phyloP scores from a whole-genome alignment of 2,113 vertebrate species.

The Hydropotes inermis region DNA sequence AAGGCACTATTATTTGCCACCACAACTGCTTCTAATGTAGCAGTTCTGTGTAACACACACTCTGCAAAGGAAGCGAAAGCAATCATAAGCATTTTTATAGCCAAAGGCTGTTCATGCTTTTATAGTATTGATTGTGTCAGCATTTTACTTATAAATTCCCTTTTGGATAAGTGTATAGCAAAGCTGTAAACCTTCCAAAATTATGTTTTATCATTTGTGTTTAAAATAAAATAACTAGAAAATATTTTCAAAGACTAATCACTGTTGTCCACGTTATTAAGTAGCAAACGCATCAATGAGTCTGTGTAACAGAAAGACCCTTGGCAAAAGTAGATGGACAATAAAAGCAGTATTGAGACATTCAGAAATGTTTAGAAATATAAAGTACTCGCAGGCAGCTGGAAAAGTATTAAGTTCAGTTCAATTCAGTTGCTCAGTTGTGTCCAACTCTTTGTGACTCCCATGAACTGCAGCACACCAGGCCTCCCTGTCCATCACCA shows the following conservation, averaged over 20 bases:
- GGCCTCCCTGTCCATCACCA: neutral
- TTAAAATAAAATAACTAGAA: constrained; percentile 46
- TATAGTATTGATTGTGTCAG: constrained; percentile 71
- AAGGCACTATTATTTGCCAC: constrained; percentile 69
- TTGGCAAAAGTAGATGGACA: neutral
- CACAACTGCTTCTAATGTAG: constrained; percentile 48
- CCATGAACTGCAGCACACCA: neutral
- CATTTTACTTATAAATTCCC: constrained; percentile 79
- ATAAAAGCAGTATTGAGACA: neutral
- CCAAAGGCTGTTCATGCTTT: constrained; percentile 63
- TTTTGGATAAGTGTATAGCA: constrained; percentile 70
- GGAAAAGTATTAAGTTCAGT: neutral
- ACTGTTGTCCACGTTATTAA: neutral
- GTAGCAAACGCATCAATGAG: neutral
- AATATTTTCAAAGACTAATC: constrained; percentile 37
- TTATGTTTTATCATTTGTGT: constrained; percentile 44
- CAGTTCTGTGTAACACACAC: constrained; percentile 50
- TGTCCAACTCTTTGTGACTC: neutral
- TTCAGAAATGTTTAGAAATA: neutral
- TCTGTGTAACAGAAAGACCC: neutral
- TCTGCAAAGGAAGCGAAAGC: constrained; percentile 63
- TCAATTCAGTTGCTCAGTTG: neutral
- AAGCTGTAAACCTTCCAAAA: constrained; percentile 69
- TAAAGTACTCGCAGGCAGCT: neutral
- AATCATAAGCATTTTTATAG: constrained; percentile 77